Base-by-base conservation (phyloP, 2,888 invertebrate genomes). In the Tryphoninae sp. region DNA sequence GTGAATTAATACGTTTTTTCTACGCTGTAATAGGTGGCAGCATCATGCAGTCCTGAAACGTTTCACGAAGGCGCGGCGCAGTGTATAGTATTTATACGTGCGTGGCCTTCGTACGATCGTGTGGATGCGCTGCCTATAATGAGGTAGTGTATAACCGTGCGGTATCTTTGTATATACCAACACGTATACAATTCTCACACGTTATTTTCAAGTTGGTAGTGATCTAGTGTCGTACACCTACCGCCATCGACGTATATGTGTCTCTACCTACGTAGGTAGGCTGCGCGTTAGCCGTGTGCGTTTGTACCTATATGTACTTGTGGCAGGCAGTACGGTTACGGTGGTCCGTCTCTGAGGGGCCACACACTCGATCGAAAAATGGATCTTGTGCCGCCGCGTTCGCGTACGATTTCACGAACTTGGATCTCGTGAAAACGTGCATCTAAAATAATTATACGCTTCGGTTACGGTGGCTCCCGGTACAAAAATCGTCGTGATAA, bases 311-410 rank as follows among this genome's bases (percentile, higher is more conserved):
- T 68, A 45, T 76, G 67, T 79, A 76, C 69, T 59, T 59, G 68
- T 78, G 76, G 68, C 76, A 69, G 53, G n/a, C 33, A 42, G 72
- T 69, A 11, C 26, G 19, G 9, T n/a, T 40, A 69, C 59, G 55
- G 55, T 58, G 33, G 55, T 49, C 64, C 71, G 77, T 49, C 53
- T 64, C 42, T 11, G 23, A 61, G 62, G 61, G 51, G 68, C 61
- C 64, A 79, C 65, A 45, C 61, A 75, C 86, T 84, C 85, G 85
- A 85, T 87, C 84, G 84, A 87, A 86, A 88, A 87, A 89, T 89
- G 89, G 86, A 85, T 86, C 85, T 88, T 86, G 83, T 77, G 77
- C 42, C 83, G 81, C 83, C 83, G 81, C 83, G 78, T 84, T 86
- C 84, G 78, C 83, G 84, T 83, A 86, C 85, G 85, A 83, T 83